Percentiles rank a stretch among this genome's conserved stretches.
phyloP scores from a whole-genome alignment of 2,113 vertebrate species.

The Chaetops frenatus region DNA sequence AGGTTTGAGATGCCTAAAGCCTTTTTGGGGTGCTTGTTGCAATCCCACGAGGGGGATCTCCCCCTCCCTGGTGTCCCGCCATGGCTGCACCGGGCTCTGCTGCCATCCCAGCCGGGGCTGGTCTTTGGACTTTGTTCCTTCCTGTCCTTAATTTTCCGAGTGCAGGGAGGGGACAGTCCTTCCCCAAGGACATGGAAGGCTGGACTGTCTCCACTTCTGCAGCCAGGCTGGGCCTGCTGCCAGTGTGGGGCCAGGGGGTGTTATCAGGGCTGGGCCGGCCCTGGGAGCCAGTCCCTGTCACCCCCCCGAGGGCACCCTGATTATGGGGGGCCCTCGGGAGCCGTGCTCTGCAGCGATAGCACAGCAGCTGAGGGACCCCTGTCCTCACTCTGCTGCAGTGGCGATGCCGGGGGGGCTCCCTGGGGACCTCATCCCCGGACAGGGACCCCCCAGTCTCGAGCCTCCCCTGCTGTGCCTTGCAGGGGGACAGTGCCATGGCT shows the following conservation, averaged over 20 bases:
- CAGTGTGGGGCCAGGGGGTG: not conserved
- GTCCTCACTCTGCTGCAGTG: accelerated
- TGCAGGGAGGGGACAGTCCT: not conserved
- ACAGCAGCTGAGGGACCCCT: accelerated
- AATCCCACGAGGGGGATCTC: not conserved
- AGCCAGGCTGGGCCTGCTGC: not conserved
- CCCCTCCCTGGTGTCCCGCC: not conserved
- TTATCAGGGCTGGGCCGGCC: not conserved
- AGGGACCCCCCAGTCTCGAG: not conserved
- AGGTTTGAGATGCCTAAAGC: not conserved
- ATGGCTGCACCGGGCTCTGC: not conserved
- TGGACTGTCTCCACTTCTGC: not conserved
- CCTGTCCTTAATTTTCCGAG: not conserved
- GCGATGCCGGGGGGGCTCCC: not conserved
- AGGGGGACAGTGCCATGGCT: slow-evolving; percentile 77
- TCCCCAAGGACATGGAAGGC: not conserved
- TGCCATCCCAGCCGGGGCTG: accelerated
- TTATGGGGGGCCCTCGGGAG: not conserved
- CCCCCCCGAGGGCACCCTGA: not conserved
- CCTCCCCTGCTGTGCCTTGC: not conserved
- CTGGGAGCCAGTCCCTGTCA: not conserved
- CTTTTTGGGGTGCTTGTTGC: not conserved
- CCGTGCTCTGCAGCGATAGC: slow-evolving; percentile 2
- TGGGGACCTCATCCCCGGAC: accelerated
- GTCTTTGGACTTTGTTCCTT: not conserved